Evolutionary conservation across 23 tunicate species (phyloP), one percentile per base, ranked within the genome.

Genomic region (Trididemnum nubilum): DNA sequence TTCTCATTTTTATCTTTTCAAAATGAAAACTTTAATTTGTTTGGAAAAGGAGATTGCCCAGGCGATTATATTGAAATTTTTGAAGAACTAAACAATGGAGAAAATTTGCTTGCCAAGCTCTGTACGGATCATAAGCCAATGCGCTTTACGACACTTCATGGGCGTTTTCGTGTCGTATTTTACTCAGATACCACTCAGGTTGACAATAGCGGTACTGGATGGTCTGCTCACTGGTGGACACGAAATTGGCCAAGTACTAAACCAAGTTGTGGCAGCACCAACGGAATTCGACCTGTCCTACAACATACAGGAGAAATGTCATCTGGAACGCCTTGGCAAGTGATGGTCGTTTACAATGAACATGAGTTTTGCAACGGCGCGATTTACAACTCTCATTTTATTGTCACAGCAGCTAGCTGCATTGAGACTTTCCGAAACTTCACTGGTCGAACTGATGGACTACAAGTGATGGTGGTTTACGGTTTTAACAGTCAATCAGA

Each of bases 191-290:
- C 5, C 4, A 25, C n/a, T 22, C 21, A 21, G 4, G 5, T 12
- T 26, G 29, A 25, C n/a, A 61, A 61, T 4, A 25, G 67, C n/a
- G 27, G 27, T 4, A 21, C 15, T 12, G 67, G 67, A 25, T 61
- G 67, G 67, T n/a, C 67, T 4, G 67, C 67, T 21, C 67, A 61
- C n/a, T 61, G 67, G 67, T 61, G 67, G 67, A 21, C 25, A 4
- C 15, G 67, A 61, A 12, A 15, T 12, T 61, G 27, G 27, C 67
- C 67, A 12, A 5, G 5, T 4, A 4, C 67, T 15, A 4, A 21
- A 25, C n/a, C 29, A 4, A 15, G 4, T 5, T 61, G 67, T 25
- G 67, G 67, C 15, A 61, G 4, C 21, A 12, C 67, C 5, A 5
- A 61, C n/a, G 26, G 40, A 9, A 44, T 7, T 44, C 15, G 9